These are phyloP conservation scores for Pilophorus perplexus DNA, from an alignment of 2,888 invertebrate genomes.

Conservation along the genomic window DNA sequence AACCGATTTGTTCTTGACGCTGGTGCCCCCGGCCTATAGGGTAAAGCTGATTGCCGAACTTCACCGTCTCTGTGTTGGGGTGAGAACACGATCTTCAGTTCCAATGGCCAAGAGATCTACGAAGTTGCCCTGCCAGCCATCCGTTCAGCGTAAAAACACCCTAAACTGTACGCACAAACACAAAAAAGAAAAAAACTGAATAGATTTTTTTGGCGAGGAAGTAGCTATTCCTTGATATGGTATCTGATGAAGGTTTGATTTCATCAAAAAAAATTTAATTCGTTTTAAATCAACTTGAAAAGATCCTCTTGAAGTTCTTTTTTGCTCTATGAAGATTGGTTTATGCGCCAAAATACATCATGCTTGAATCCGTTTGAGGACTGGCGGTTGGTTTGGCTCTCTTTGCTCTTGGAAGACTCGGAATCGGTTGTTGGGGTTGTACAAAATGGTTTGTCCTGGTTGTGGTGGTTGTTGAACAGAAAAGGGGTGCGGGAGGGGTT, in stretches of 20 bases:
- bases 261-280: too few relatives aligned
- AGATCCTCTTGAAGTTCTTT: neutral
- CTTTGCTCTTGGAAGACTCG: constrained; percentile 17
- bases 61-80: constrained; percentile 30
- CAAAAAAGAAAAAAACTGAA: constrained; percentile 21
- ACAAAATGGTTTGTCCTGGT: too few relatives aligned
- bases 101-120: constrained; percentile 34
- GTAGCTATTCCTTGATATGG: too few relatives aligned
- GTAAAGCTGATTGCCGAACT: constrained; percentile 36
- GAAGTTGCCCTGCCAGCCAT: constrained; percentile 25
- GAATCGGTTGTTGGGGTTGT: too few relatives aligned
- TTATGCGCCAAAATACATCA: constrained; percentile 34
- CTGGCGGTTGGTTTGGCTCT: neutral
- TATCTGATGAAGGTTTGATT: too few relatives aligned
- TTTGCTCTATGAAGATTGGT: constrained; percentile 2
- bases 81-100: constrained; percentile 27
- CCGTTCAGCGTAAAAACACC: constrained; percentile 37
- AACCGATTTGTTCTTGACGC: constrained; percentile 37
- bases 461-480: too few relatives aligned
- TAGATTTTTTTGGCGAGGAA: constrained; percentile 7
- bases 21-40: constrained; percentile 38
- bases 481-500: too few relatives aligned
- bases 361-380: neutral
- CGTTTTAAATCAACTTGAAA: too few relatives aligned
- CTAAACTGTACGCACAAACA: constrained; percentile 38